Base-by-base conservation (phyloP, 2,113 vertebrate species). In the Callospermophilus lateralis region DNA sequence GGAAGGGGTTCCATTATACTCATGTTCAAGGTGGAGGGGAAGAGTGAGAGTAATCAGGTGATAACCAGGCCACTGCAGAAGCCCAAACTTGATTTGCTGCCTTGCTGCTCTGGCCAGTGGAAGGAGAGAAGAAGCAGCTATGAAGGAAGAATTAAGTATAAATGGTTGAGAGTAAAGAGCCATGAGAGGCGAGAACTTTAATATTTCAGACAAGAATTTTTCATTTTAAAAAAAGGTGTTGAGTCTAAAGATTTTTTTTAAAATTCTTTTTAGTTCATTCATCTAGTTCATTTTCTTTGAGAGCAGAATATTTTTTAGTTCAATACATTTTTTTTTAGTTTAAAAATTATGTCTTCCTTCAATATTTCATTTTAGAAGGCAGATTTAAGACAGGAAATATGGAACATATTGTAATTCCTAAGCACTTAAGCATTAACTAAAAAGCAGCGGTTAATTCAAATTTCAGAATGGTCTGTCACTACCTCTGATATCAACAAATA, bases 281-380 rank as follows among this genome's bases (percentile, higher is more conserved):
- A 96, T 96, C 67, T 87, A 37, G 19, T 84, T 97, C 78, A 84
- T 96, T 97, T 97, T 97, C 95, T 1, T 98, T 98, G 88, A 95
- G 90, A 97, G 78, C 63, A 87, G 76, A n/a, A 39, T 51, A 1
- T 13, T 37, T 78, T 87, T 70, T 61, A 61, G 58, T 53, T 68
- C 73, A 78, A 48, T 76, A 68, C 4, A n/a, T 42, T 58, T 26
- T 84, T 84, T 85, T 93, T 97, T 34, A 34, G 80, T 93, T 93
- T 70, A 80, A 86, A 55, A 84, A 73, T 13, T 79, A 42, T 93
- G n/a, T 94, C 86, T 90, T 80, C n/a, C n/a, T 83, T 68, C 30
- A 53, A 81, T 83, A 92, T 63, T 97, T 97, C 93, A 93, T 84
- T 95, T 96, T 95, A 70, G 97, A 97, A 95, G 45, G 26, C 28